Conservation (phyloP, 2,888 invertebrate species). For the Nomada ferruginata region DNA sequence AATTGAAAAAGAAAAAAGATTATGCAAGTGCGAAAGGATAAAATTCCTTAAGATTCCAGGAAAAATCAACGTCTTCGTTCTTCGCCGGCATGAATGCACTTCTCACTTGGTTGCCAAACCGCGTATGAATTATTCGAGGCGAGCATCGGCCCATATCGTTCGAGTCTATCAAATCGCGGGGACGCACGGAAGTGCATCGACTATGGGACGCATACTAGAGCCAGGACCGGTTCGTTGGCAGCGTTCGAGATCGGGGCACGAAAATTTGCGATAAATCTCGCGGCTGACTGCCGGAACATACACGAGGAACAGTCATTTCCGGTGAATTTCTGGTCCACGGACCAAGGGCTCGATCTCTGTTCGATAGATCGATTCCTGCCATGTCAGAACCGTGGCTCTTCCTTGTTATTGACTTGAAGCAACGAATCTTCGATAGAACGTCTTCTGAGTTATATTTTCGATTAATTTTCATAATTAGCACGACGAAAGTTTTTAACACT, state of each 20-base stretch:
- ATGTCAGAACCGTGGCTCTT: conserved; percentile 22
- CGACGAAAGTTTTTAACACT: too few relatives aligned
- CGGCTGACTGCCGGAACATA: conserved; percentile 68
- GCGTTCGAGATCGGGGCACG: conserved; percentile 66
- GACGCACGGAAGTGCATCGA: conserved; percentile 45
- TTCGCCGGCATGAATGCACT: too few relatives aligned
- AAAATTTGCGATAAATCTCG: conserved; percentile 73
- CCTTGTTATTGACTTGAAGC: conserved; percentile 45
- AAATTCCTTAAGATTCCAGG: too few relatives aligned
- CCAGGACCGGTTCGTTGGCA: conserved; percentile 30
- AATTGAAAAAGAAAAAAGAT: too few relatives aligned
- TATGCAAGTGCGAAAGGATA: too few relatives aligned
- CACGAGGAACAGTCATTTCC: conserved; percentile 72
- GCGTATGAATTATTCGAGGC: too few relatives aligned
- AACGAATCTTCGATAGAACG: not conserved
- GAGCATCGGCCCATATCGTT: conserved; percentile 34
- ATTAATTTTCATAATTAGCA: not conserved
- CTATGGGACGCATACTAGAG: not conserved
- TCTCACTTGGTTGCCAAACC: too few relatives aligned
- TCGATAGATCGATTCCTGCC: conserved; percentile 54
- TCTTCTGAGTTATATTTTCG: not conserved
- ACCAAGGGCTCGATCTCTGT: conserved; percentile 13
- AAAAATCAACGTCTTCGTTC: too few relatives aligned
- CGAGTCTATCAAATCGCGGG: conserved; percentile 29
- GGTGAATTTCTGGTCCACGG: conserved; percentile 61